Conservation (phyloP, 2,113 vertebrate genomes). For the Rhynchomys soricoides region DNA sequence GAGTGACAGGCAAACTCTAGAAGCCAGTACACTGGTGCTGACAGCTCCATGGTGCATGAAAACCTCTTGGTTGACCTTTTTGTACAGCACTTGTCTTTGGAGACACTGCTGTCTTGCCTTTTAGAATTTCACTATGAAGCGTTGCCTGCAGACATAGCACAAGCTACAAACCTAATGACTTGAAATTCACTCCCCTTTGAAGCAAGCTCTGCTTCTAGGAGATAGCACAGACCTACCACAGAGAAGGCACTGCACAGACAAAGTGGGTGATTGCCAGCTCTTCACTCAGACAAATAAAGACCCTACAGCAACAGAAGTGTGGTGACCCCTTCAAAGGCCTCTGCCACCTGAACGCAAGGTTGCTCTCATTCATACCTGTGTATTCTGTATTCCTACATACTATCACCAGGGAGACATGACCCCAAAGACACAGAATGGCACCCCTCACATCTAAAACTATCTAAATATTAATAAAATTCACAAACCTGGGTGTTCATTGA, state of each 20-base stretch:
- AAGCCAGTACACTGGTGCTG: rapidly evolving
- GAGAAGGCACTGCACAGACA: slow-evolving; percentile 36
- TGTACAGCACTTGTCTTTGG: not conserved
- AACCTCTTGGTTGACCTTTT: not conserved
- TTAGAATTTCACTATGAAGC: slow-evolving; percentile 5
- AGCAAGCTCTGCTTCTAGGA: not conserved
- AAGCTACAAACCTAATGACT: slow-evolving; percentile 62
- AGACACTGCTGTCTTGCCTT: not conserved
- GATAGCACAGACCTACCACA: not conserved
- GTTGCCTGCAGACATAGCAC: not conserved
- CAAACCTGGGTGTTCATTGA: too few species aligned
- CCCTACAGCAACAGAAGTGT: not conserved
- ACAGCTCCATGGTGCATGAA: not conserved
- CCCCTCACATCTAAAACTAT: not conserved
- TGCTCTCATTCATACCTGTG: not conserved
- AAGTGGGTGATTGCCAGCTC: not conserved
- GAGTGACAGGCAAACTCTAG: not conserved
- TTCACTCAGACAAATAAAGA: too few species aligned
- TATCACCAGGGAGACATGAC: rapidly evolving
- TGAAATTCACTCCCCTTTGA: slow-evolving; percentile 34
- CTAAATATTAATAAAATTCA: not conserved
- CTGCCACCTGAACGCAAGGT: too few species aligned
- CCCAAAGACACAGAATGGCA: not conserved
- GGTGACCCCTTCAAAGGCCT: too few species aligned
- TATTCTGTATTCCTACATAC: not conserved